A percentile compares a stretch with the other conserved stretches of the same genome.
Conservation (phyloP, 2,113 vertebrate species). For the Cercocebus atys region DNA sequence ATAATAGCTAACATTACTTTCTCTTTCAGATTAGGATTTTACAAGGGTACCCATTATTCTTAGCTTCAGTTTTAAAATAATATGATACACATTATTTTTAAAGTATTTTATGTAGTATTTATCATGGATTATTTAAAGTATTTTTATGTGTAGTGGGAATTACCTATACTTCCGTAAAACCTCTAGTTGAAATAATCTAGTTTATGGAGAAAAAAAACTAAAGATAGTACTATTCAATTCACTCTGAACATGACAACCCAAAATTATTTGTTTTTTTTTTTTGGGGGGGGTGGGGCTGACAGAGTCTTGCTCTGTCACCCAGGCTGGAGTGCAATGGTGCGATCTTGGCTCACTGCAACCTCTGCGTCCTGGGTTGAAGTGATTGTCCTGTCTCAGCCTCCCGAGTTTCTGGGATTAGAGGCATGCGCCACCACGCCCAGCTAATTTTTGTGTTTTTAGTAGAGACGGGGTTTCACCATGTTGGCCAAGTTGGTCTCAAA, state of each 20-base stretch:
- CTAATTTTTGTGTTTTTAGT: no score
- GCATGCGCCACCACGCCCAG: no score
- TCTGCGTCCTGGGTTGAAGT: no score
- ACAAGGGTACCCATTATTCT: neutral
- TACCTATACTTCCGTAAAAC: neutral
- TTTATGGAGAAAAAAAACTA: neutral
- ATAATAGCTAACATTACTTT: neutral
- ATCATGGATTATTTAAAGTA: neutral
- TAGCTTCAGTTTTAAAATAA: neutral
- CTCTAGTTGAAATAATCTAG: neutral
- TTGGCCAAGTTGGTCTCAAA: no score
- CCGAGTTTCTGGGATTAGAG: no score
- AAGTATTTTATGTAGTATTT: neutral
- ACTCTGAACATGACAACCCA: neutral
- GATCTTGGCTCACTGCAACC: no score
- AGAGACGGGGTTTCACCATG: no score
- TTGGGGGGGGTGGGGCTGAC: accelerated
- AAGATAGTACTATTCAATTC: neutral
- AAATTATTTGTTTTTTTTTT: neutral
- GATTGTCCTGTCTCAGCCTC: no score
- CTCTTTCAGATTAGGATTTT: neutral
- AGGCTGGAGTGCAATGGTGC: no score
- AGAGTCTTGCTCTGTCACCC: no score
- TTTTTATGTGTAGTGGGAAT: neutral
- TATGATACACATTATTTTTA: neutral